These are phyloP conservation scores for Phocoena sinus DNA, from an alignment of 2,113 vertebrate species.

Conservation along the genomic window DNA sequence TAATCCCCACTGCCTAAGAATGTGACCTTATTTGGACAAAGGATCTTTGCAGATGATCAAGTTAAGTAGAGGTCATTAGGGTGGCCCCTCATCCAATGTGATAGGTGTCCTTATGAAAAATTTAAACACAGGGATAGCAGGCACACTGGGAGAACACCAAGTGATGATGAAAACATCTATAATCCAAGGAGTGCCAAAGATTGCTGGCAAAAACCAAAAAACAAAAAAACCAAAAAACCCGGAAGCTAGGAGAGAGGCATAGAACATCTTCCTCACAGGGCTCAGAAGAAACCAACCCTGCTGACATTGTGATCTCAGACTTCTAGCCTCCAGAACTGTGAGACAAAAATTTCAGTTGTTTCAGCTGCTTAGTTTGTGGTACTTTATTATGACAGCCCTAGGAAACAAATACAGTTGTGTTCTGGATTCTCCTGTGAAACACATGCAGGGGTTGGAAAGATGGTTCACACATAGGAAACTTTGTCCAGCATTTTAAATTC, in stretches of 20 bases:
- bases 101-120: background rate
- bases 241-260: background rate
- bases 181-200: background rate
- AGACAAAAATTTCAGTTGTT: background rate
- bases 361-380: background rate
- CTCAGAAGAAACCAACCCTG: background rate
- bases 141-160: background rate
- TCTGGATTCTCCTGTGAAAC: background rate
- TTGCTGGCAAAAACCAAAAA: background rate
- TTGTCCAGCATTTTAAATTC: background rate
- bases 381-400: background rate
- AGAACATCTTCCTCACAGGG: background rate
- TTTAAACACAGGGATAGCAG: background rate
- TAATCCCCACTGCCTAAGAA: background rate
- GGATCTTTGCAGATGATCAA: background rate
- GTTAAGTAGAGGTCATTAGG: background rate
- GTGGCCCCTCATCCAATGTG: background rate
- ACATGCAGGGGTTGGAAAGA: background rate
- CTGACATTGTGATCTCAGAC: background rate
- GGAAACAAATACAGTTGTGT: background rate
- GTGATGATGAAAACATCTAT: background rate
- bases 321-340: background rate
- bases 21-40: background rate
- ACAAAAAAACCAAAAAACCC: too few species aligned
- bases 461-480: background rate